Evolutionary conservation across 2,888 invertebrate species (phyloP).

Genomic region (Amblyteles armatorius): DNA sequence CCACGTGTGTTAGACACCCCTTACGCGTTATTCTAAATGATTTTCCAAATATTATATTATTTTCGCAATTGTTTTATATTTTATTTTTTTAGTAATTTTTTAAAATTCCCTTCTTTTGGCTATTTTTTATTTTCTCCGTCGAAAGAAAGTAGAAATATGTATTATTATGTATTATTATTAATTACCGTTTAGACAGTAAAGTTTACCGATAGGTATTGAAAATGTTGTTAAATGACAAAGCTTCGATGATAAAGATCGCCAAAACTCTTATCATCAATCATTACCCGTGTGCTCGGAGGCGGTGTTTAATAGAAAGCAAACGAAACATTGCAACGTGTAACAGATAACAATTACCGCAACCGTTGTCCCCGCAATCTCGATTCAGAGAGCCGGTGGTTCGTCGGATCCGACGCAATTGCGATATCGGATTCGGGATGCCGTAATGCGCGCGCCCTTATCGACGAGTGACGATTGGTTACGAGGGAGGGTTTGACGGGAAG

Average conservation of each 20-base stretch:
- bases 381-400: not conserved
- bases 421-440: conserved; percentile 40
- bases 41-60: not conserved
- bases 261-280: no score
- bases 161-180: no score
- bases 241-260: no score
- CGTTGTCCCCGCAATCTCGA: not conserved
- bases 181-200: no score
- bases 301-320: not conserved
- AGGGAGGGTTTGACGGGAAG: conserved; percentile 53
- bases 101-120: no score
- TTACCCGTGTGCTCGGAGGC: no score
- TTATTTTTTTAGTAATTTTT: no score
- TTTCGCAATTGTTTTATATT: no score
- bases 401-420: not conserved
- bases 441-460: conserved; percentile 48
- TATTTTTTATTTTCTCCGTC: no score
- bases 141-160: no score
- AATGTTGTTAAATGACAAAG: no score
- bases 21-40: not conserved
- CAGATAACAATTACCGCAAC: not conserved
- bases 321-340: not conserved
- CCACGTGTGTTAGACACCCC: not conserved
- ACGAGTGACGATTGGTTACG: not conserved
- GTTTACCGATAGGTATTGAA: no score